phyloP scores from a whole-genome alignment of 2,797 vertebrate genomes.

The Ptychadena robeensis region DNA sequence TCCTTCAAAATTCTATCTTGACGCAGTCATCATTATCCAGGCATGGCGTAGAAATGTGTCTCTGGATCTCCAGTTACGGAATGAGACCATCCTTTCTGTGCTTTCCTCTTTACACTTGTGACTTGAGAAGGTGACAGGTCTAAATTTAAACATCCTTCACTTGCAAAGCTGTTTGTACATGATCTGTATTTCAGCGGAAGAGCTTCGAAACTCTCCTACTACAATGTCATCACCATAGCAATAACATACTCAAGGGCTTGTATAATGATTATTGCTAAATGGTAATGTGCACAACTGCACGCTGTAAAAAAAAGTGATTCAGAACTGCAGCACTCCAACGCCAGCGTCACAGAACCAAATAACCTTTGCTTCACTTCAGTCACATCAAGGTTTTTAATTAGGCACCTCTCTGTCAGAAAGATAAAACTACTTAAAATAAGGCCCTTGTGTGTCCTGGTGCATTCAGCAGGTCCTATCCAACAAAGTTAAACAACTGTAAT shows the following conservation, averaged over 20 bases:
- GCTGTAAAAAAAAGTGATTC: conserved; percentile 17
- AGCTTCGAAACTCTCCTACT: conserved; percentile 34
- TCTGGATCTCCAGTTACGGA: background rate
- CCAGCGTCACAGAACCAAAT: background rate
- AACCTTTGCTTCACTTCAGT: conserved; percentile 36
- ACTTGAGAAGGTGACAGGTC: conserved; percentile 15
- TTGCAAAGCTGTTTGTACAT: conserved; percentile 27
- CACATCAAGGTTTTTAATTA: conserved; percentile 23
- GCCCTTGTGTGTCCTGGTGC: background rate
- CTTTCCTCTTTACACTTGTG: background rate
- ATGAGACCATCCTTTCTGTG: conserved; percentile 6
- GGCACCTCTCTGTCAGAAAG: background rate
- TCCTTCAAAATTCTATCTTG: conserved; percentile 31
- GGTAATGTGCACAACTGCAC: background rate
- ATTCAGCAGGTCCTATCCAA: conserved; percentile 1
- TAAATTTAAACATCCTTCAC: conserved; percentile 30
- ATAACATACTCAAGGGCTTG: conserved; percentile 57
- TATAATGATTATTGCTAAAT: conserved; percentile 53
- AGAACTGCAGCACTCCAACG: background rate
- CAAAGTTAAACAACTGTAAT: background rate
- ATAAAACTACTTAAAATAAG: conserved; percentile 20
- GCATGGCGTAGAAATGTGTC: conserved; percentile 2
- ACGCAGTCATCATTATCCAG: conserved; percentile 27
- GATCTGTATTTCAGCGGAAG: conserved; percentile 39
- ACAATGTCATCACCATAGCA: conserved; percentile 61